Conservation (phyloP, 2,113 vertebrate species). For the Uria aalge region DNA sequence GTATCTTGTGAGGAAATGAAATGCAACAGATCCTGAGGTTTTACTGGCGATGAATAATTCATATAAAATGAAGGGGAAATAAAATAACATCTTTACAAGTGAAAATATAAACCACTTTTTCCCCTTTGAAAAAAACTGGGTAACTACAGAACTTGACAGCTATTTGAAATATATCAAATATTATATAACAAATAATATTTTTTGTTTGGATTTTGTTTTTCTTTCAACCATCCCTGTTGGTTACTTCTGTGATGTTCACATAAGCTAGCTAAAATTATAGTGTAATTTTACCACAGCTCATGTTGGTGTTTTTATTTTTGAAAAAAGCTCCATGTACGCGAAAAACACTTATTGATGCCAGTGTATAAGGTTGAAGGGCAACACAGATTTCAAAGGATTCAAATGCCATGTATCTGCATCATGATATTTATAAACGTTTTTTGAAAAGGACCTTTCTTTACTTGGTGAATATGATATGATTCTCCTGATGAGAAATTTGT, state of each 20-base stretch:
- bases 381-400: neutral
- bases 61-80: neutral
- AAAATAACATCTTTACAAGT: neutral
- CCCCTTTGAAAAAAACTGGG: neutral
- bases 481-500: neutral
- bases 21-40: neutral
- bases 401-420: neutral
- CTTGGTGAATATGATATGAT: neutral
- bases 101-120: neutral
- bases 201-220: neutral
- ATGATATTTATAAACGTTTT: neutral
- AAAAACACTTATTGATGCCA: neutral
- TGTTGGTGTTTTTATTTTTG: rapidly evolving
- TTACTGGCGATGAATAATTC: neutral
- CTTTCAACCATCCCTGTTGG: rapidly evolving
- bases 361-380: neutral
- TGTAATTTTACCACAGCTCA: neutral
- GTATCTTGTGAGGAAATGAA: neutral
- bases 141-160: neutral
- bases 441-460: neutral
- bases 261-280: neutral
- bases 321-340: neutral
- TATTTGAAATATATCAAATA: neutral
- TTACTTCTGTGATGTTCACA: neutral
- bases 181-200: neutral